Conservation (phyloP, 2,797 vertebrate genomes). For the Acropternis orthonyx region DNA sequence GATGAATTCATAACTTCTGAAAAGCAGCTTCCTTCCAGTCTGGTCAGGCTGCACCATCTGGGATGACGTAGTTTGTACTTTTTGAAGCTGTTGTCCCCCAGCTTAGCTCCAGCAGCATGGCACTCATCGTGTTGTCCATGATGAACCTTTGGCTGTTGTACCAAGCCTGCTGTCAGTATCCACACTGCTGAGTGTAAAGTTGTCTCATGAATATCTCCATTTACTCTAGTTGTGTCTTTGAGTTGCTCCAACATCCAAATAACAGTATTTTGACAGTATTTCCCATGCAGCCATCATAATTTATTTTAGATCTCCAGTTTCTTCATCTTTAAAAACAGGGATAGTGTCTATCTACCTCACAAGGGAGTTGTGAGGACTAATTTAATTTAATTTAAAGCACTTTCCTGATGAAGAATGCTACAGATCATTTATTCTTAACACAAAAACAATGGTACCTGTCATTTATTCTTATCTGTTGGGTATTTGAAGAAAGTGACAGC, state of each 20-base stretch:
- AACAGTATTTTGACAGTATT: constrained; percentile 6
- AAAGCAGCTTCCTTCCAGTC: background rate
- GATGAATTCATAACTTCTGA: background rate
- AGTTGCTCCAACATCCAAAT: background rate
- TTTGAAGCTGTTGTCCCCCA: background rate
- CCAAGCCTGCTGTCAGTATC: background rate
- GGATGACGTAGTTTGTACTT: background rate
- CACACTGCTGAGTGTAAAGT: background rate
- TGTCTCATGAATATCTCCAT: background rate
- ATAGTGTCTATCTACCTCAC: constrained; percentile 7
- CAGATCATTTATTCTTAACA: constrained; percentile 33
- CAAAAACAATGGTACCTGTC: constrained; percentile 16
- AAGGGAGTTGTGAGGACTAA: constrained; percentile 36
- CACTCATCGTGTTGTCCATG: background rate
- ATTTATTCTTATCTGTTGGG: constrained; percentile 31
- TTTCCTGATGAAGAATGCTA: constrained; percentile 19
- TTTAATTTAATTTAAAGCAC: constrained; percentile 13
- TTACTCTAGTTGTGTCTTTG: background rate
- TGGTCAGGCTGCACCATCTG: background rate
- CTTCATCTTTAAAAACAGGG: constrained; percentile 3
- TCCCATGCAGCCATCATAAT: background rate
- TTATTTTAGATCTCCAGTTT: constrained; percentile 10
- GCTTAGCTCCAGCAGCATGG: background rate
- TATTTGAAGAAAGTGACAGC: constrained; percentile 26
- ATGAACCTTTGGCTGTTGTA: background rate